These are phyloP conservation scores for Limenitis arthemis DNA, from an alignment of 2,888 invertebrate genomes.

Conservation along the genomic window DNA sequence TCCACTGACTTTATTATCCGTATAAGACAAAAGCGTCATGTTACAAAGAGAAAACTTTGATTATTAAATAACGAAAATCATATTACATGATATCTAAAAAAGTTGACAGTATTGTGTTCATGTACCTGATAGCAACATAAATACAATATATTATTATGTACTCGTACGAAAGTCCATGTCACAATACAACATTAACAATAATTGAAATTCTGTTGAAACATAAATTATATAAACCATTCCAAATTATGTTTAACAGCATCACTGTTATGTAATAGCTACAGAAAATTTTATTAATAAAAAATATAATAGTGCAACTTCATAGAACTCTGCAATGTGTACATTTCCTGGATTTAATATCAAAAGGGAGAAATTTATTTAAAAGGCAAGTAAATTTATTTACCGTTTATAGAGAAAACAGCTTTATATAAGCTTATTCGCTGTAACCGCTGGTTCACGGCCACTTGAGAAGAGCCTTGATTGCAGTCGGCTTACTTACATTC, in stretches of 20 bases:
- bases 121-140: no score
- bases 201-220: slow-evolving; percentile 8
- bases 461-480: slow-evolving; percentile 52
- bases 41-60: not conserved
- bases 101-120: no score
- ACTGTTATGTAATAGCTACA: slow-evolving; percentile 7
- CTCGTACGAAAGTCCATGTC: not conserved
- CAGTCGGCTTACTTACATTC: slow-evolving; percentile 36
- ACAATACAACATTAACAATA: slow-evolving; percentile 3
- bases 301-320: slow-evolving; percentile 1
- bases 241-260: slow-evolving; percentile 9
- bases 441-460: slow-evolving; percentile 50
- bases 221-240: slow-evolving; percentile 12
- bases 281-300: slow-evolving; percentile 5
- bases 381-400: slow-evolving; percentile 9
- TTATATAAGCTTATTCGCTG: slow-evolving; percentile 37
- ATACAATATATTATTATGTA: no score
- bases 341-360: slow-evolving; percentile 4
- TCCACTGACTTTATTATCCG: not conserved
- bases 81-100: no score
- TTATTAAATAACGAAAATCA: not conserved
- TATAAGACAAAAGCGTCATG: not conserved
- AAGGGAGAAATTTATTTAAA: slow-evolving; percentile 3
- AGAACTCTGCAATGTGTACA: not conserved
- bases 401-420: slow-evolving; percentile 7